phyloP scores from a whole-genome alignment of 2,113 vertebrate species.

The Engystomops pustulosus region DNA sequence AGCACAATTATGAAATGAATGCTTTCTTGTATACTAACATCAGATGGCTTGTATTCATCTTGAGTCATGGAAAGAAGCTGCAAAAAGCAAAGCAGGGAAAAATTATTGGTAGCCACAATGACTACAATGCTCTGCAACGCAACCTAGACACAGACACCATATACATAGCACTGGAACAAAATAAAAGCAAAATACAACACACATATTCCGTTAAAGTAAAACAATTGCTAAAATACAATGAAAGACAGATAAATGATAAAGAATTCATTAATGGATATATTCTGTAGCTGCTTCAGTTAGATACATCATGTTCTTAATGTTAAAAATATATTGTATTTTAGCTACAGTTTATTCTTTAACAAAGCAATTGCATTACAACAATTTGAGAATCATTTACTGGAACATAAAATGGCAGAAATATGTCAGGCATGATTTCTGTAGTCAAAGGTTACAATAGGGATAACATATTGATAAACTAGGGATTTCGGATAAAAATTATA shows the following conservation, averaged over 20 bases:
- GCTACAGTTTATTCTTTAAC: slow-evolving; percentile 63
- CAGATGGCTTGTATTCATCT: slow-evolving; percentile 92
- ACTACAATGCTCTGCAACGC: slow-evolving; percentile 9
- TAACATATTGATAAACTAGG: not conserved
- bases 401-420: not conserved
- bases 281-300: no score
- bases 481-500: not conserved
- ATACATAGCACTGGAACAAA: not conserved
- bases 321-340: slow-evolving; percentile 4
- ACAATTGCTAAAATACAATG: slow-evolving; percentile 24
- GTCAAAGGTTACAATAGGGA: not conserved
- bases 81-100: slow-evolving; percentile 77
- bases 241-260: not conserved
- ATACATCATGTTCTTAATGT: not conserved
- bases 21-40: slow-evolving; percentile 86
- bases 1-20: slow-evolving; percentile 57
- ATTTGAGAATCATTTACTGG: slow-evolving; percentile 22
- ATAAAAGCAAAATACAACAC: not conserved
- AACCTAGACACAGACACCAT: not conserved
- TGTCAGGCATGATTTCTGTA: not conserved
- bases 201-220: slow-evolving; percentile 6
- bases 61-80: slow-evolving; percentile 93
- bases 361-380: not conserved
- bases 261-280: not conserved
- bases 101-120: slow-evolving; percentile 67